A percentile compares a stretch with the other conserved stretches of the same genome.
phyloP scores from a whole-genome alignment of 2,113 vertebrate genomes.

The Scolopax mira region DNA sequence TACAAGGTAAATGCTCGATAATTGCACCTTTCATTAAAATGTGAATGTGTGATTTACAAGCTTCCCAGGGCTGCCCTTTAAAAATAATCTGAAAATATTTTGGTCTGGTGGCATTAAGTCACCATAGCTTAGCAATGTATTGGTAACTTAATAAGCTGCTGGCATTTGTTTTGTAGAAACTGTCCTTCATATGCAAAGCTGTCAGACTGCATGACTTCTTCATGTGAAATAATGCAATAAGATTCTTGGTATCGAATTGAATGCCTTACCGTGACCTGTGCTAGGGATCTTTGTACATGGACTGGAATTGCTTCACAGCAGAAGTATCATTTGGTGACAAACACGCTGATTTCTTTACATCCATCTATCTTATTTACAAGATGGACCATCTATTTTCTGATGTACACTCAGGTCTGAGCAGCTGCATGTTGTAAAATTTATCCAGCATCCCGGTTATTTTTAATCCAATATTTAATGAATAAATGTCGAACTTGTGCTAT shows the following conservation, averaged over 20 bases:
- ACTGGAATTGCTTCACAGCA: slow-evolving; percentile 62
- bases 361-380: slow-evolving; percentile 25
- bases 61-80: slow-evolving; percentile 54
- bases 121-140: slow-evolving; percentile 52
- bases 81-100: slow-evolving; percentile 68
- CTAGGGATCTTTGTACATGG: slow-evolving; percentile 68
- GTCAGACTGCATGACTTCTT: slow-evolving; percentile 67
- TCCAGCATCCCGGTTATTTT: not conserved
- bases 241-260: slow-evolving; percentile 68
- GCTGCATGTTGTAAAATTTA: not conserved
- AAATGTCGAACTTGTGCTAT: not conserved
- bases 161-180: slow-evolving; percentile 68
- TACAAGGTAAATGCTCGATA: slow-evolving; percentile 54
- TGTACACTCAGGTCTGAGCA: not conserved
- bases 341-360: not conserved
- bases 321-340: slow-evolving; percentile 43
- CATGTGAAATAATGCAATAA: slow-evolving; percentile 64
- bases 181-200: slow-evolving; percentile 68
- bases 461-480: not conserved
- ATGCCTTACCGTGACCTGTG: slow-evolving; percentile 56
- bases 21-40: slow-evolving; percentile 67
- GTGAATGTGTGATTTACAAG: slow-evolving; percentile 42
- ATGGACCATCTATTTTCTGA: not conserved
- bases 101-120: slow-evolving; percentile 42
- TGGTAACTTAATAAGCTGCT: slow-evolving; percentile 71